phyloP scores from a whole-genome alignment of 1,140 invertebrate species.

The Drosophila kanapiae region DNA sequence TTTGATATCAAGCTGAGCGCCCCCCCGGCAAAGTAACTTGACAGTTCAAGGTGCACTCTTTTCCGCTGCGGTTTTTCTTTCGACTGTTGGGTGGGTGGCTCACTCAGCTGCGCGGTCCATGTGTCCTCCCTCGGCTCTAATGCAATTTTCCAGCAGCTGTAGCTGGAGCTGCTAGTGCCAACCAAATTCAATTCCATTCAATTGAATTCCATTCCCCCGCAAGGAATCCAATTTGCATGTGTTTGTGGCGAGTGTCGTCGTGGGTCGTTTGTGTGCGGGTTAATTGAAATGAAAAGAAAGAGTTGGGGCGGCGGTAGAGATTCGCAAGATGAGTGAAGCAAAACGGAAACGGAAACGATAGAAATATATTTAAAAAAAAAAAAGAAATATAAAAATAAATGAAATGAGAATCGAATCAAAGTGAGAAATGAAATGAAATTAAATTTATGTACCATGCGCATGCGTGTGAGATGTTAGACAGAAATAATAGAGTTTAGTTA shows the following conservation, averaged over 20 bases:
- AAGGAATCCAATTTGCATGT: conserved; percentile 45
- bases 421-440: conserved; percentile 55
- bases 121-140: conserved; percentile 25
- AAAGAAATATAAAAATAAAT: conserved; percentile 1
- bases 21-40: conserved; percentile 45
- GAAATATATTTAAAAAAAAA: background rate
- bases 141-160: conserved; percentile 47
- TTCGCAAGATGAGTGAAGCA: conserved; percentile 78
- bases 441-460: conserved; percentile 84
- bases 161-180: conserved; percentile 7
- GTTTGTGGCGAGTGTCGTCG: conserved; percentile 29
- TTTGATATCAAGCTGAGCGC: conserved; percentile 67
- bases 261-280: conserved; percentile 30
- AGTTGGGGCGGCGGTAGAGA: conserved; percentile 29
- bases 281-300: conserved; percentile 57
- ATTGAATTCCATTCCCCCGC: conserved; percentile 45
- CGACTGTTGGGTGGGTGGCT: conserved; percentile 12
- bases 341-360: conserved; percentile 31
- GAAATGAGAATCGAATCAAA: conserved; percentile 44
- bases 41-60: conserved; percentile 28
- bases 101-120: conserved; percentile 59
- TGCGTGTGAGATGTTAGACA: conserved; percentile 85
- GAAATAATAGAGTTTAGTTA: conserved; percentile 85
- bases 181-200: conserved; percentile 43
- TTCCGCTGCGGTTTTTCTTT: conserved; percentile 13